These are phyloP conservation scores for Chouioia cunea DNA, from an alignment of 2,888 invertebrate genomes.

Conservation along the genomic window DNA sequence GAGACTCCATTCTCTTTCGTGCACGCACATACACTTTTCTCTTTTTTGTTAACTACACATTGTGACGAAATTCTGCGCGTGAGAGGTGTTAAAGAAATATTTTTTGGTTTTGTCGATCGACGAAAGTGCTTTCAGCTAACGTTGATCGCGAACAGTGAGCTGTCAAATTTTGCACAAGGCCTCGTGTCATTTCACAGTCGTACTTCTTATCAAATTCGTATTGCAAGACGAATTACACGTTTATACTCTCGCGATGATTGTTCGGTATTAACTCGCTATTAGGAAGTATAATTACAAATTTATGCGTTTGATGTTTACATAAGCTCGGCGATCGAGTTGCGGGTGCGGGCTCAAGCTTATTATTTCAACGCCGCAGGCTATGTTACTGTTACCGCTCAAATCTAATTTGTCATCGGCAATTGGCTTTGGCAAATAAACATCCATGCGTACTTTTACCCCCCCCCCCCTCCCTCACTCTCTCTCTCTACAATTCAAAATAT, in stretches of 20 bases:
- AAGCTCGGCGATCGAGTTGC: too few species aligned
- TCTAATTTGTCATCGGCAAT: slow-evolving; percentile 54
- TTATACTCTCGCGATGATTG: too few species aligned
- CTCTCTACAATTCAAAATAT: slow-evolving; percentile 47
- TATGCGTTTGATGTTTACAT: too few species aligned
- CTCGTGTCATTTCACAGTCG: too few species aligned
- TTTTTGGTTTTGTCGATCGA: too few species aligned
- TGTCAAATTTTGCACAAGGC: too few species aligned
- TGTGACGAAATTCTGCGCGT: not conserved
- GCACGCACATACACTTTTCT: not conserved
- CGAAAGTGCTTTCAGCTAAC: too few species aligned
- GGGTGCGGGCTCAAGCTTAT: too few species aligned
- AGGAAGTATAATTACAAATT: not conserved
- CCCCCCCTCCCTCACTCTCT: too few species aligned
- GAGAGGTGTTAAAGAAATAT: slow-evolving; percentile 8
- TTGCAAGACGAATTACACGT: too few species aligned
- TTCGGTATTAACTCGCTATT: not conserved
- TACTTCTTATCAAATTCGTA: too few species aligned
- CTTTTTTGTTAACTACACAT: not conserved
- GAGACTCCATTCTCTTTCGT: slow-evolving; percentile 39
- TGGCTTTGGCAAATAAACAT: slow-evolving; percentile 57
- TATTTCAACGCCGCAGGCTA: not conserved
- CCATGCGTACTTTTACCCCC: slow-evolving; percentile 55
- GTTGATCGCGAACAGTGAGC: too few species aligned
- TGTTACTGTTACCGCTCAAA: slow-evolving; percentile 52